phyloP scores from a whole-genome alignment of 1,140 invertebrate species.

The Pseudoatta argentina region DNA sequence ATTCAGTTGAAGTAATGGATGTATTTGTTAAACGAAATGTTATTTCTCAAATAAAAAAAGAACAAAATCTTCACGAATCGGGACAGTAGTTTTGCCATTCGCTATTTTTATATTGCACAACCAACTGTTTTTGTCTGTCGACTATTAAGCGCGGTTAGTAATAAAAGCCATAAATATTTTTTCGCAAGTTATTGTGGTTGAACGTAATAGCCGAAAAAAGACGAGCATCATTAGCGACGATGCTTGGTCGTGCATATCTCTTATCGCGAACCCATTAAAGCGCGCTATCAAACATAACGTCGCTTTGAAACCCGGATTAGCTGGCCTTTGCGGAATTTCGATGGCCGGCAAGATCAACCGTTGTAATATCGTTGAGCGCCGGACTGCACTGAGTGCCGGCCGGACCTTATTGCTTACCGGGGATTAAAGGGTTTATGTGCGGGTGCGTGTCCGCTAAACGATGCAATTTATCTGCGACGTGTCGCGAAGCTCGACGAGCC shows the following conservation, averaged over 20 bases:
- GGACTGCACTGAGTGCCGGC: conserved; percentile 16
- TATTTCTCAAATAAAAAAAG: background rate
- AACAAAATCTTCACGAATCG: background rate
- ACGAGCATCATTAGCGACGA: conserved; percentile 19
- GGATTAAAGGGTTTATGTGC: conserved; percentile 69
- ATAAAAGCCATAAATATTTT: conserved; percentile 28
- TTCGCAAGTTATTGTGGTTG: background rate
- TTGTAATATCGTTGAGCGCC: conserved; percentile 58
- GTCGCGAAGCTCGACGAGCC: conserved; percentile 64
- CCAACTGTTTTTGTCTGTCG: conserved; percentile 8
- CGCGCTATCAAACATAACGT: conserved; percentile 59
- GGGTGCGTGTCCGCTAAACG: conserved; percentile 60
- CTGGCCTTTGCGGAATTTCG: conserved; percentile 60
- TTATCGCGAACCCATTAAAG: conserved; percentile 58
- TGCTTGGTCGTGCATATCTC: conserved; percentile 28
- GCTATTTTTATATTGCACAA: conserved; percentile 29
- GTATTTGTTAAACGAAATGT: background rate
- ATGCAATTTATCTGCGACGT: conserved; percentile 70
- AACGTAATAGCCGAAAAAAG: conserved; percentile 31
- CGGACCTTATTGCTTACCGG: conserved; percentile 47
- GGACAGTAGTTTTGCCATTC: background rate
- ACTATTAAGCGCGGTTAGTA: background rate
- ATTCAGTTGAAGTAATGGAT: background rate
- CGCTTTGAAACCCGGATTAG: conserved; percentile 60
- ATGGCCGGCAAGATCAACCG: conserved; percentile 59